Base-by-base conservation (phyloP, 2,888 invertebrate species). In the Villa cingulata region DNA sequence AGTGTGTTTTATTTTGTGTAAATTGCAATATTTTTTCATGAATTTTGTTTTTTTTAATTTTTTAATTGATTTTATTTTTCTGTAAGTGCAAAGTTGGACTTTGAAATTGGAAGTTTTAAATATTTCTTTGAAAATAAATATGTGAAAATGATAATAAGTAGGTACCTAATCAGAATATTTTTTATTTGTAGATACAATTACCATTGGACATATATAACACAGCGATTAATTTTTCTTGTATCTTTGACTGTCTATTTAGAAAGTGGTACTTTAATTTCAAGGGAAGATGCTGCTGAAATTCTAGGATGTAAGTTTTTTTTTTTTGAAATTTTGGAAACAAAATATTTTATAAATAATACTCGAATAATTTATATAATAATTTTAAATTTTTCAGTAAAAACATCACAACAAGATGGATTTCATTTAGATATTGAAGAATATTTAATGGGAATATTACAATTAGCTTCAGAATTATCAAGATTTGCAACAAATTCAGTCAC, bases 371-470 rank as follows among this genome's bases (percentile, higher is more conserved):
- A 12, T 1, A 23, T 23, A 23, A 23, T 23, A 23, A 38, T 38
- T 41, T 36, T 41, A 36, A 42, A 23, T 54, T 47, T 71, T 72
- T 29, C 67, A 89, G 88, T 90, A 19, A 78, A 82, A 61, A 72
- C 74, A 1, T 65, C 65, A 10, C 70, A 76, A 51, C 73, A 77
- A 32, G 75, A 81, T n/a, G 88, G 86, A 0, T 88, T 94, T 61
- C 90, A 91, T 60, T 70, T 94, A 56, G 92, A 94, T 56, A 72
- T 94, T 27, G 94, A 95, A 66, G 94, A 94, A 62, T 94, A 87
- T 59, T 71, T 95, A 18, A 78, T 83, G 66, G 94, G 94, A 0
- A 66, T 92, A 12, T 71, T 94, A 16, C 78, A 82, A 60, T 69
- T 94, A 56, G 84, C 89, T 32, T 81, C 86, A 16, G 94, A 94